Evolutionary conservation across 1,140 invertebrate species (phyloP).

Genomic region (Druon quercuslanigerum): DNA sequence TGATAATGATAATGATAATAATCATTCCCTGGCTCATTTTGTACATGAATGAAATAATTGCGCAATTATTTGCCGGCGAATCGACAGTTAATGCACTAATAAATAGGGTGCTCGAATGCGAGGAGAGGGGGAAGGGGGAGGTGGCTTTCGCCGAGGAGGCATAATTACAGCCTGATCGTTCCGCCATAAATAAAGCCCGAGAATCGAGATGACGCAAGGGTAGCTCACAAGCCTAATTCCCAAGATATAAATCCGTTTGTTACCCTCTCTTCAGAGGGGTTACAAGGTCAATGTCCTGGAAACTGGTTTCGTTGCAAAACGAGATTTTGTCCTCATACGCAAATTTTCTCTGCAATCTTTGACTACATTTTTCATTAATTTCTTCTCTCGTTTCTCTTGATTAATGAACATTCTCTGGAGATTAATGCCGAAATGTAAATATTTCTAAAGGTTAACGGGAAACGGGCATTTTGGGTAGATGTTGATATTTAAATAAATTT

Average conservation of each 20-base stretch:
- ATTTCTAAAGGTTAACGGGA: too few relatives aligned
- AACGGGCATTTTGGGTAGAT: too few relatives aligned
- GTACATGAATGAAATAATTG: conserved; percentile 41
- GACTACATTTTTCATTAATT: neutral
- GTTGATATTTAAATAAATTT: too few relatives aligned
- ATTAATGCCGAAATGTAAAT: too few relatives aligned
- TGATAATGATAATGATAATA: neutral
- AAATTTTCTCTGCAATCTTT: neutral
- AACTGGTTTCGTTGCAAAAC: conserved; percentile 50
- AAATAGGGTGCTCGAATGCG: conserved; percentile 45
- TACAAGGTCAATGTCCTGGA: conserved; percentile 53
- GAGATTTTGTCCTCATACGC: conserved; percentile 17
- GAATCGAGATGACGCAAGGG: conserved; percentile 52
- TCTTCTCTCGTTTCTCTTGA: neutral
- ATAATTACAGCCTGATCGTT: conserved; percentile 71
- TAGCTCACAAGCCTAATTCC: conserved; percentile 51
- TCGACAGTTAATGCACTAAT: conserved; percentile 48
- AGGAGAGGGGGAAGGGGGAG: conserved; percentile 46
- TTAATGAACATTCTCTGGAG: too few relatives aligned
- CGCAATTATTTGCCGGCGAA: conserved; percentile 56
- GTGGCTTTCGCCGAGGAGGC: conserved; percentile 54
- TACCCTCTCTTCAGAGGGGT: conserved; percentile 47
- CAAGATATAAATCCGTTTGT: conserved; percentile 58
- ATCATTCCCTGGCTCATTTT: neutral
- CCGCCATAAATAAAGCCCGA: conserved; percentile 69